Base-by-base conservation (phyloP, 2,888 invertebrate species). In the Aporophyla lueneburgensis region DNA sequence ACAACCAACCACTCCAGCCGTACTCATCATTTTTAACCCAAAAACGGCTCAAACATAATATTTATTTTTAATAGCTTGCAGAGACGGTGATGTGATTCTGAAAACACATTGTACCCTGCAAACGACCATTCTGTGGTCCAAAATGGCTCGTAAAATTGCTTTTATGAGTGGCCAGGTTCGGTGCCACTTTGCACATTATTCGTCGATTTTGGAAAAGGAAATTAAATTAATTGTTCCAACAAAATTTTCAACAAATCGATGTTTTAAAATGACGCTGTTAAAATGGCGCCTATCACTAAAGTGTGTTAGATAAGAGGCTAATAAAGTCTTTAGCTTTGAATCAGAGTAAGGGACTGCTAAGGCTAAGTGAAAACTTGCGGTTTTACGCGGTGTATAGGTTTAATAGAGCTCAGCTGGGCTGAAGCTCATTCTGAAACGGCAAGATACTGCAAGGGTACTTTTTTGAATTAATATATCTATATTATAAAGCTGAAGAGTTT, bases 101-200 rank as follows among this genome's bases (percentile, higher is more conserved):
- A 89, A 91, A 93, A 93, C 91, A 92, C 92, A 92, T 92, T 93
- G 93, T 91, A 87, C 89, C 87, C 89, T 87, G 88, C 86, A 93
- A 95, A 93, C 91, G 93, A 90, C 92, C 93, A 92, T 94, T 95
- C 71, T 92, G 93, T 89, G 92, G 93, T 86, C 88, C 88, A 92
- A 90, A 95, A 94, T 94, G 92, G 93, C 88, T 93, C 93, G 93
- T 94, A 93, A 94, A 95, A 95, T 92, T 91, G 90, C 92, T 92
- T 95, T 95, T 95, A 95, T 93, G 93, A 93, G 93, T 92, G 94
- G 91, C 90, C 93, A 93, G 93, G 92, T 91, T 91, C 87, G 89
- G 88, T 89, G 90, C 89, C 89, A 89, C 90, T 92, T 86, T 90
- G 87, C 84, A 92, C 93, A 94, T 94, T 95, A 93, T 91, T 93